Percentiles rank a stretch among this genome's conserved stretches.
phyloP scores from a whole-genome alignment of 2,797 vertebrate genomes.

The Hippocampus kuda region DNA sequence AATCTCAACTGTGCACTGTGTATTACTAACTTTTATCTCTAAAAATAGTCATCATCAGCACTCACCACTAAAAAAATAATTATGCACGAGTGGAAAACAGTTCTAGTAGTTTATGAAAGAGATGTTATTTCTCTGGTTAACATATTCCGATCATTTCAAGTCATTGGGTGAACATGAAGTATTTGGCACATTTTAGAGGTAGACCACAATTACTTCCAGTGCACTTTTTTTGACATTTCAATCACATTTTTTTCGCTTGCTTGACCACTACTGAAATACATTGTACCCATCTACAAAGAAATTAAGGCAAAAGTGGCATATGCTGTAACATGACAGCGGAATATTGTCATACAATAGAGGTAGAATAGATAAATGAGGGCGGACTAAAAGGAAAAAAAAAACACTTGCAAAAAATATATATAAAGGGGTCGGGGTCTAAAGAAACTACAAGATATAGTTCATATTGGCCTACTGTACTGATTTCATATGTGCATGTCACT shows the following conservation, averaged over 20 bases:
- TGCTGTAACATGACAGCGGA: conserved; percentile 32
- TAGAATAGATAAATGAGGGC: conserved; percentile 49
- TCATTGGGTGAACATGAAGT: conserved; percentile 20
- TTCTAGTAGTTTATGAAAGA: conserved; percentile 37
- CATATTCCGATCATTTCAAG: conserved; percentile 28
- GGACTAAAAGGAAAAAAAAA: not conserved
- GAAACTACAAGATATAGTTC: conserved; percentile 14
- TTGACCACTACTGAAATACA: not conserved
- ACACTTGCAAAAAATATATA: not conserved
- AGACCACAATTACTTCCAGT: conserved; percentile 47
- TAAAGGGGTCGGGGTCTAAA: not conserved
- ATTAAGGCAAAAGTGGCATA: conserved; percentile 53
- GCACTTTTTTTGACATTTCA: conserved; percentile 20
- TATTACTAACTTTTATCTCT: conserved; percentile 6
- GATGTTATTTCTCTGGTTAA: conserved; percentile 11
- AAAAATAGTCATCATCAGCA: not conserved
- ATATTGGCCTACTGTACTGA: not conserved
- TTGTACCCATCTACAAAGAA: not conserved
- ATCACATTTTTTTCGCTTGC: not conserved
- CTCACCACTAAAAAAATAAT: not conserved
- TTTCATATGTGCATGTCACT: conserved; percentile 4
- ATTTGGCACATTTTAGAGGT: conserved; percentile 49
- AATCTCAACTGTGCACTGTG: conserved; percentile 1
- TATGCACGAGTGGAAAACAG: not conserved
- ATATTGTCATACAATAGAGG: conserved; percentile 55